phyloP scores from a whole-genome alignment of 2,888 invertebrate genomes.

The Spodoptera picta region DNA sequence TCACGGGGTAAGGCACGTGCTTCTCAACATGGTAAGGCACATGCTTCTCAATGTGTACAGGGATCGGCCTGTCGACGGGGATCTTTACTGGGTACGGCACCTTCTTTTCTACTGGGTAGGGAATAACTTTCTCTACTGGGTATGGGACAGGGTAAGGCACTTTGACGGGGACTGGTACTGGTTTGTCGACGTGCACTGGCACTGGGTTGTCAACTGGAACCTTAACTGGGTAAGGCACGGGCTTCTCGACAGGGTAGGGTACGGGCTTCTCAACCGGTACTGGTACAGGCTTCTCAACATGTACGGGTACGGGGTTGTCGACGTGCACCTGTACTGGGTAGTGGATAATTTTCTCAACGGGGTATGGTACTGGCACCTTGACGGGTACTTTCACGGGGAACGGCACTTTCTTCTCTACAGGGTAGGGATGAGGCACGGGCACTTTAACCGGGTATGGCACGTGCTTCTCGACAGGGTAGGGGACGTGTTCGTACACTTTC shows the following conservation, averaged over 20 bases:
- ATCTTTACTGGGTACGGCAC: constrained; percentile 91
- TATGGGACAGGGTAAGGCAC: constrained; percentile 92
- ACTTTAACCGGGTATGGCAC: constrained; percentile 92
- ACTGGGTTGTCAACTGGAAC: constrained; percentile 91
- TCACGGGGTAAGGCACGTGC: constrained; percentile 91
- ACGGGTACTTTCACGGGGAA: constrained; percentile 91
- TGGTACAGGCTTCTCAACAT: constrained; percentile 91
- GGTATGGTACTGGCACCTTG: constrained; percentile 92
- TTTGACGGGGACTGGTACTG: constrained; percentile 93
- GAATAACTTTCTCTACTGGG: constrained; percentile 90
- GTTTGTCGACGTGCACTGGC: constrained; percentile 93
- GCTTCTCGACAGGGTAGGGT: constrained; percentile 92
- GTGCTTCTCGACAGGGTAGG: constrained; percentile 92
- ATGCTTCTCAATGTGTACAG: constrained; percentile 90
- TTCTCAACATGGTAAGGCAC: constrained; percentile 91
- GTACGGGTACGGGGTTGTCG: constrained; percentile 91
- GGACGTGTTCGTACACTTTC: constrained; percentile 88
- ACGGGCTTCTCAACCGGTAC: constrained; percentile 92
- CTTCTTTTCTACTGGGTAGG: constrained; percentile 90
- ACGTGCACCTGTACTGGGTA: constrained; percentile 92
- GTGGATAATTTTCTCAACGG: constrained; percentile 92
- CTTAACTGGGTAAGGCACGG: constrained; percentile 92
- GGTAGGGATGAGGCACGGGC: constrained; percentile 91
- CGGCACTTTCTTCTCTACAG: constrained; percentile 91
- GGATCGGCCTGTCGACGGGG: constrained; percentile 89